Conservation (phyloP, 2,113 vertebrate species). For the Cololabis saira region DNA sequence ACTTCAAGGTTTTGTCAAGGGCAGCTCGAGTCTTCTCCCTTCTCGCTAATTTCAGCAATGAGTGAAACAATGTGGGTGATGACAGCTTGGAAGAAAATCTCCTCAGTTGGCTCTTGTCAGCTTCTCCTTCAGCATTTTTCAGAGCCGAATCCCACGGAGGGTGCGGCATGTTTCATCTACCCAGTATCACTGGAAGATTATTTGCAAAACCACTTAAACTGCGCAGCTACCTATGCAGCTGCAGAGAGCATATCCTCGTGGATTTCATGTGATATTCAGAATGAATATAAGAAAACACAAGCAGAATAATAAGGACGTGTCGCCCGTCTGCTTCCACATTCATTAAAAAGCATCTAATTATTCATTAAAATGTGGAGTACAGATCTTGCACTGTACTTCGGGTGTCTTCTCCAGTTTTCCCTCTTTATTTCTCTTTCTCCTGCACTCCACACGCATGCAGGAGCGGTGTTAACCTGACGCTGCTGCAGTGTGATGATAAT, state of each 20-base stretch:
- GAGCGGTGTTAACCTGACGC: constrained; percentile 46
- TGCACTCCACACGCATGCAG: constrained; percentile 16
- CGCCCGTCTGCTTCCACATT: constrained; percentile 30
- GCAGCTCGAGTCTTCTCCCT: constrained; percentile 27
- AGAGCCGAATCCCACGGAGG: constrained; percentile 43
- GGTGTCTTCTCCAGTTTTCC: background rate
- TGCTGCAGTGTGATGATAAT: constrained; percentile 65
- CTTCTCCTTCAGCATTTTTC: constrained; percentile 28
- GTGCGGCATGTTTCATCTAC: constrained; percentile 31
- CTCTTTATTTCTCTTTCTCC: constrained; percentile 9
- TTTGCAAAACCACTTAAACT: constrained; percentile 47
- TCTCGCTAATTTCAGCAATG: constrained; percentile 22
- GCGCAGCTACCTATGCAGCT: constrained; percentile 13
- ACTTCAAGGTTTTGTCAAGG: constrained; percentile 58
- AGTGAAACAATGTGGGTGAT: constrained; percentile 6
- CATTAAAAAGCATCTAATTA: constrained; percentile 46
- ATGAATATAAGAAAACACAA: constrained; percentile 39
- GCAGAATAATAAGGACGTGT: constrained; percentile 39
- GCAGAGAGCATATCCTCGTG: constrained; percentile 20
- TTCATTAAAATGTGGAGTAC: constrained; percentile 37
- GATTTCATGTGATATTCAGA: constrained; percentile 22
- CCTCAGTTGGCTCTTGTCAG: constrained; percentile 29
- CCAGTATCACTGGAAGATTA: constrained; percentile 47
- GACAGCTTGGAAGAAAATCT: constrained; percentile 23
- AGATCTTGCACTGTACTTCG: constrained; percentile 6